phyloP scores from a whole-genome alignment of 2,797 vertebrate genomes.

The Hirundo rustica region DNA sequence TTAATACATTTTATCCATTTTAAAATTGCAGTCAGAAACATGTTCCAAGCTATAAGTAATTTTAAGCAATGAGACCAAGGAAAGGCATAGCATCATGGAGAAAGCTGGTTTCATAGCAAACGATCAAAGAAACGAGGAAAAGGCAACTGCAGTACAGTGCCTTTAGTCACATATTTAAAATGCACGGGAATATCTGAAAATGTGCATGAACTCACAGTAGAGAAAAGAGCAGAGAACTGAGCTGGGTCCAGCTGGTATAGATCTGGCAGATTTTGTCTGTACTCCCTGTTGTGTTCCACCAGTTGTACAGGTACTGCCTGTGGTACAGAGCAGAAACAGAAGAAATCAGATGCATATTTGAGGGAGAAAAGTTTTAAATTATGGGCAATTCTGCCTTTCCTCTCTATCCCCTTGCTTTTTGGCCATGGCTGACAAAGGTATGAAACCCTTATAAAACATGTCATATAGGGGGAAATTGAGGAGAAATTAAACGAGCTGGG shows the following conservation, averaged over 20 bases:
- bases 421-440: background rate
- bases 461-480: background rate
- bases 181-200: accelerated
- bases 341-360: background rate
- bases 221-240: background rate
- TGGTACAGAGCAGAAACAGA: background rate
- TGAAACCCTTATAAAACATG: background rate
- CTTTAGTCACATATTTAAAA: background rate
- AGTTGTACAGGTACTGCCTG: background rate
- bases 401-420: background rate
- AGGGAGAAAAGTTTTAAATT: background rate
- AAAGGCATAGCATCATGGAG: background rate
- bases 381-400: background rate
- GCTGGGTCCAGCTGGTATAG: background rate
- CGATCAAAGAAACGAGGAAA: background rate
- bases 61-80: background rate
- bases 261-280: background rate
- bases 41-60: background rate
- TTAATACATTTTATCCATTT: background rate
- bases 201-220: background rate
- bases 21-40: background rate
- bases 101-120: background rate
- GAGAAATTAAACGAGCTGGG: background rate
- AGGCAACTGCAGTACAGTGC: background rate
- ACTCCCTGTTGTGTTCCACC: background rate